Evolutionary conservation across 2,113 vertebrate genomes (phyloP).

Genomic region (Rissa tridactyla): DNA sequence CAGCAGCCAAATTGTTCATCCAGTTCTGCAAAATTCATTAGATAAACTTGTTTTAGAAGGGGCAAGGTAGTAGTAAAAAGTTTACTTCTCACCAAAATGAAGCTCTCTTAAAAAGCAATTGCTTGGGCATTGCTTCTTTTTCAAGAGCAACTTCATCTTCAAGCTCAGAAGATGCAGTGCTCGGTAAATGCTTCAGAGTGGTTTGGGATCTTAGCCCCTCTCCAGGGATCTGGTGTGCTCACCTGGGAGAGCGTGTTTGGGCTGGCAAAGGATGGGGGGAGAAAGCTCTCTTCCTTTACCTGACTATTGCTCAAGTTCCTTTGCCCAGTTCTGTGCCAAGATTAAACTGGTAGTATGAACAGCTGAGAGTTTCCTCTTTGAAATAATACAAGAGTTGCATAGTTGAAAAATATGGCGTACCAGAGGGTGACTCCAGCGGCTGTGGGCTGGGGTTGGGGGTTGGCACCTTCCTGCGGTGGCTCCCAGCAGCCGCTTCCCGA

Average conservation of each 20-base stretch:
- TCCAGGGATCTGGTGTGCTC: neutral
- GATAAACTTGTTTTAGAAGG: neutral
- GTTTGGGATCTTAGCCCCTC: neutral
- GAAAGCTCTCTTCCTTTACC: neutral
- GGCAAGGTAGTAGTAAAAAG: neutral
- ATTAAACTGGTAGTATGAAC: neutral
- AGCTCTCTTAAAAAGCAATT: neutral
- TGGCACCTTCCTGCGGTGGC: neutral
- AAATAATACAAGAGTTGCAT: neutral
- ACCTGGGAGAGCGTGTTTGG: neutral
- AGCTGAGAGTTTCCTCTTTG: neutral
- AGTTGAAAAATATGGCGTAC: neutral
- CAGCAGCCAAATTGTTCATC: neutral
- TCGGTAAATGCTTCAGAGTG: neutral
- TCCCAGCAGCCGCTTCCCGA: neutral
- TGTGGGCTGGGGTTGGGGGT: neutral
- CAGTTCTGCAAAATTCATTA: neutral
- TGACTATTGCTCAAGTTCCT: neutral
- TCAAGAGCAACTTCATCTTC: neutral
- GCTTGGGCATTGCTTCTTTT: neutral
- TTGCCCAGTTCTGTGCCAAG: neutral
- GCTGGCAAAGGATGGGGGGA: neutral
- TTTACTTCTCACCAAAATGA: neutral
- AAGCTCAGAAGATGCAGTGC: neutral
- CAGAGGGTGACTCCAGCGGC: rapidly evolving